A percentile compares a stretch with the other conserved stretches of the same genome.
phyloP scores from a whole-genome alignment of 2,113 vertebrate genomes.

The Pardalotus punctatus region DNA sequence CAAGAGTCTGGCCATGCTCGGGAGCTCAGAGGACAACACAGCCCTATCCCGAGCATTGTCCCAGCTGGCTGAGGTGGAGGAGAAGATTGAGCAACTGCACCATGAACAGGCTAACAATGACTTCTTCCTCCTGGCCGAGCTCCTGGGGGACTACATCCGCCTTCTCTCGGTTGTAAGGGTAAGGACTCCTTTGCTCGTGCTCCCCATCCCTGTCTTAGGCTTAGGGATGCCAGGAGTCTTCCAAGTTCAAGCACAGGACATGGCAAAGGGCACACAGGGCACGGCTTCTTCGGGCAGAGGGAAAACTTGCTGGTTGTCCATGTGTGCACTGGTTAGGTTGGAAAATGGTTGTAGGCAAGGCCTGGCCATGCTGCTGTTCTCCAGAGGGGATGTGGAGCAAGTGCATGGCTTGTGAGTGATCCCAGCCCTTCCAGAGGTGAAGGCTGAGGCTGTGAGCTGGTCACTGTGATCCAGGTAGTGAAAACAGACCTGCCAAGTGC shows the following conservation, averaged over 20 bases:
- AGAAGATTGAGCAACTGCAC: conserved; percentile 94
- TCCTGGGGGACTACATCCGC: conserved; percentile 93
- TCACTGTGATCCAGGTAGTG: background rate
- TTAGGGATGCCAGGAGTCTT: background rate
- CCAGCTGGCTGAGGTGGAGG: conserved; percentile 96
- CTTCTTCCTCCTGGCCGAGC: conserved; percentile 90
- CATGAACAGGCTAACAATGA: conserved; percentile 92
- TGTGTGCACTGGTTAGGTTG: too few species aligned
- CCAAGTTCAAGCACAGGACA: background rate
- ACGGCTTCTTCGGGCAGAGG: background rate
- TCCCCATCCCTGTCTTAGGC: accelerated
- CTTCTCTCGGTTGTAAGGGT: conserved; percentile 90
- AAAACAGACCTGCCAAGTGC: background rate
- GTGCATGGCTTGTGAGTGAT: background rate
- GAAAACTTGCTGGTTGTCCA: background rate
- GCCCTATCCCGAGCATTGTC: conserved; percentile 92
- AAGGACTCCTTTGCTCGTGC: background rate
- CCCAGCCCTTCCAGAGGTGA: background rate
- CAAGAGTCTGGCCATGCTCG: conserved; percentile 96
- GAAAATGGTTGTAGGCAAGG: background rate
- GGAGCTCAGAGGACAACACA: conserved; percentile 96
- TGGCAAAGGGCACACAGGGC: background rate
- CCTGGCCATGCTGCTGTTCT: background rate
- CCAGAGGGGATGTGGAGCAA: background rate
- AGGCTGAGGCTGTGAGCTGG: background rate